Percentiles rank a stretch among this genome's conserved stretches.
Conservation (phyloP, 2,888 invertebrate species). For the Aphodius granarius region DNA sequence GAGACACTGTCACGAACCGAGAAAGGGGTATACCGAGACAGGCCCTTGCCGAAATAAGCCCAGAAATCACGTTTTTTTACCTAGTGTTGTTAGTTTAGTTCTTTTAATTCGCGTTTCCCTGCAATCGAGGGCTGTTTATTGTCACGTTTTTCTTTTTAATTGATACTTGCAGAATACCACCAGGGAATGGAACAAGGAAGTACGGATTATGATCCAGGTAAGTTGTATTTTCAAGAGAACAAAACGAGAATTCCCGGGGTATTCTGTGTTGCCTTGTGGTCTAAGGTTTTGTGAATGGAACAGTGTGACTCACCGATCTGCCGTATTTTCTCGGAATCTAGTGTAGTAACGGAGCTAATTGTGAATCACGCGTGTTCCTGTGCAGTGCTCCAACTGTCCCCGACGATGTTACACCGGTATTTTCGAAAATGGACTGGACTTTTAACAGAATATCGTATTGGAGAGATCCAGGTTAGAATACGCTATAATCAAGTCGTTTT, state of each 20-base stretch:
- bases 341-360: constrained; percentile 21
- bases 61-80: background rate
- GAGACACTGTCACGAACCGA: background rate
- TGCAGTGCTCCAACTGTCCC: constrained; percentile 29
- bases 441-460: constrained; percentile 49
- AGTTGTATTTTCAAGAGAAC: too few species aligned
- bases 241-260: background rate
- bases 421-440: constrained; percentile 42
- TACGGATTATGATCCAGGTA: constrained; percentile 81
- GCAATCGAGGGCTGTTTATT: background rate
- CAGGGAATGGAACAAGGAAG: constrained; percentile 78
- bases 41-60: background rate
- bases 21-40: background rate
- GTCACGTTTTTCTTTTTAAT: background rate
- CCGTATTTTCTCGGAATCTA: constrained; percentile 13
- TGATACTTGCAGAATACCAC: constrained; percentile 71
- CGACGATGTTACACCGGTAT: constrained; percentile 33
- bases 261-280: background rate
- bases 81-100: background rate
- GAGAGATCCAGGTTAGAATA: constrained; percentile 49
- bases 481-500: background rate
- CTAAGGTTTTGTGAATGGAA: background rate
- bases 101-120: background rate
- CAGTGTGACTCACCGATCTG: background rate
- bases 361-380: constrained; percentile 31